Percentiles rank a stretch among this genome's conserved stretches.
phyloP scores from a whole-genome alignment of 2,888 invertebrate genomes.

The Drosophila koepferae region DNA sequence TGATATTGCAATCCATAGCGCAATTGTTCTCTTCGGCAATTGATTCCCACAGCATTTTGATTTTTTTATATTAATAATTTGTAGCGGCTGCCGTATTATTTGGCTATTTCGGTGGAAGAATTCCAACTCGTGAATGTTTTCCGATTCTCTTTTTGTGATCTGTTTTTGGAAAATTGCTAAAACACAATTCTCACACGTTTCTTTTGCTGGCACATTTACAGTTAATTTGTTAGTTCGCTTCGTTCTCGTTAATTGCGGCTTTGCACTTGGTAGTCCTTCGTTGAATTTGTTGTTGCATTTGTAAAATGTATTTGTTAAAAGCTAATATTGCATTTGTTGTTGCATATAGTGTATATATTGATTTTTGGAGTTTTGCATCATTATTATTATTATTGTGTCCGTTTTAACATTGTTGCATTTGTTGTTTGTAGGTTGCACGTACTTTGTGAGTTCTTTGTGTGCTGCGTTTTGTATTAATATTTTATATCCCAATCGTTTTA shows the following conservation, averaged over 20 bases:
- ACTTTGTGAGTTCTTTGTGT: constrained; percentile 52
- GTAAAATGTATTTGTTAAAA: constrained; percentile 44
- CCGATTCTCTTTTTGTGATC: constrained; percentile 18
- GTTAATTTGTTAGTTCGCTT: constrained; percentile 40
- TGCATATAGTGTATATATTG: constrained; percentile 52
- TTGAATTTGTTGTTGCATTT: constrained; percentile 44
- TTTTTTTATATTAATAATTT: constrained; percentile 15
- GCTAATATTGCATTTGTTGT: constrained; percentile 74
- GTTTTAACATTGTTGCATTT: constrained; percentile 49
- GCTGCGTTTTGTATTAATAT: constrained; percentile 38
- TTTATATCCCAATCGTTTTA: constrained; percentile 56
- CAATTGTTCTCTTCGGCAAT: constrained; percentile 83
- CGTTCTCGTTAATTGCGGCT: constrained; percentile 31
- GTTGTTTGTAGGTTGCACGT: constrained; percentile 15
- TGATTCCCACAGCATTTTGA: constrained; percentile 85
- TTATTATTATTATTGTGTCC: constrained; percentile 63
- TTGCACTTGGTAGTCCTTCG: constrained; percentile 63
- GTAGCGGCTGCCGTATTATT: constrained; percentile 19
- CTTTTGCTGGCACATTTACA: constrained; percentile 60
- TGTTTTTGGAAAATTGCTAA: constrained; percentile 74
- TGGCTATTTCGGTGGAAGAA: constrained; percentile 21
- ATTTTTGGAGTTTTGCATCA: constrained; percentile 44
- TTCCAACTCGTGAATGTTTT: constrained; percentile 23
- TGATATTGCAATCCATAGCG: constrained; percentile 84
- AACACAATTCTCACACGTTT: constrained; percentile 76